phyloP scores from a whole-genome alignment of 1,140 invertebrate species.

The Drosophila pruinosa region DNA sequence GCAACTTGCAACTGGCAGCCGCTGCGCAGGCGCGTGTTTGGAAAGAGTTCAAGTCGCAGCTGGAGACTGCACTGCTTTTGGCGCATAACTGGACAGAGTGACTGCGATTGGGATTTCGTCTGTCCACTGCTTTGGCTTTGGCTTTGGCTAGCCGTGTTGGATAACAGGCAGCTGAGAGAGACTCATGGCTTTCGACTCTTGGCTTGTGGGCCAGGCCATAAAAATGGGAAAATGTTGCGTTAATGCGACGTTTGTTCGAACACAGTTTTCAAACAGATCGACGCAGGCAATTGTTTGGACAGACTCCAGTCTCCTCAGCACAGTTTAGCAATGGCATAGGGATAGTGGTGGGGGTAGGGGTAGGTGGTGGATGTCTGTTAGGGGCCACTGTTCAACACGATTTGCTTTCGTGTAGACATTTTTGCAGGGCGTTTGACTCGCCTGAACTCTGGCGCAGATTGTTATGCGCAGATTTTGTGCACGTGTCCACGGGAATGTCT shows the following conservation, averaged over 20 bases:
- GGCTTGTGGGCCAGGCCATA: constrained; percentile 48
- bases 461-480: constrained; percentile 38
- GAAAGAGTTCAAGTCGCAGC: constrained; percentile 77
- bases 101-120: constrained; percentile 24
- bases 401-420: constrained; percentile 49
- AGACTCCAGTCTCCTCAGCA: constrained; percentile 28
- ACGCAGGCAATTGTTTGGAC: constrained; percentile 77
- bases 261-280: constrained; percentile 80
- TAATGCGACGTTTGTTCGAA: constrained; percentile 79
- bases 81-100: constrained; percentile 71
- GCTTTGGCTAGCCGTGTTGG: constrained; percentile 76
- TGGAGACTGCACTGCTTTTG: constrained; percentile 80
- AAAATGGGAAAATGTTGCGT: constrained; percentile 78
- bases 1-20: too few species aligned
- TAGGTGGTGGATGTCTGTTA: not conserved
- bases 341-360: not conserved
- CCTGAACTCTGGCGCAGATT: constrained; percentile 39
- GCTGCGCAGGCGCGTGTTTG: constrained; percentile 65
- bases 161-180: constrained; percentile 72
- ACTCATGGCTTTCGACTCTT: constrained; percentile 25
- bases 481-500: constrained; percentile 36
- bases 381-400: constrained; percentile 26
- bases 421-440: constrained; percentile 43
- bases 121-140: constrained; percentile 21
- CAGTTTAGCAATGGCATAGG: not conserved